Conservation (phyloP, 2,888 invertebrate genomes). For the Leucoptera coffeella region DNA sequence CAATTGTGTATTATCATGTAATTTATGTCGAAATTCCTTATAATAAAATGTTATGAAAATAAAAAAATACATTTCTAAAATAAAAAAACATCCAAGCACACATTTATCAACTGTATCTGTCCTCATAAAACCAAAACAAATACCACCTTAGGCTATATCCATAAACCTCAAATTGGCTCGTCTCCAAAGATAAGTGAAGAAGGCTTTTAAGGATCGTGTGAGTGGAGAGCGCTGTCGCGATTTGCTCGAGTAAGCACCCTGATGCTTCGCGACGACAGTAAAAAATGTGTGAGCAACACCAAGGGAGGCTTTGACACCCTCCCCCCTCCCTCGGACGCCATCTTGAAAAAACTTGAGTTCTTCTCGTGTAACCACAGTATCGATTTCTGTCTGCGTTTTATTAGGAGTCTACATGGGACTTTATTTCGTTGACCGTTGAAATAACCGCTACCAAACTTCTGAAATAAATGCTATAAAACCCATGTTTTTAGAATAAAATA, state of each 20-base stretch:
- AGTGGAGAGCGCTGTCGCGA: conserved; percentile 50
- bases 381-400: conserved; percentile 34
- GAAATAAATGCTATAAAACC: too few species aligned
- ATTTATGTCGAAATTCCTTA: too few species aligned
- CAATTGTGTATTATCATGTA: too few species aligned
- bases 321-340: conserved; percentile 18
- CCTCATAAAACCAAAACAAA: not conserved
- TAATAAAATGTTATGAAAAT: too few species aligned
- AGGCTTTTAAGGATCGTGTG: conserved; percentile 40
- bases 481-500: too few species aligned
- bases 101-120: too few species aligned
- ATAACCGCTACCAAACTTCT: too few species aligned
- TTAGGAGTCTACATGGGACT: not conserved
- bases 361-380: conserved; percentile 46
- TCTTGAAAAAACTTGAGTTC: conserved; percentile 51
- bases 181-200: conserved; percentile 5
- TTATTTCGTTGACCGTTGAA: too few species aligned
- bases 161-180: not conserved
- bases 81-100: too few species aligned
- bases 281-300: conserved; percentile 29
- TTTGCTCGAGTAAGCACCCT: conserved; percentile 49
- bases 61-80: too few species aligned
- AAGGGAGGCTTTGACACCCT: conserved; percentile 4
- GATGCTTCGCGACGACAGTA: conserved; percentile 34
- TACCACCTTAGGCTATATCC: not conserved